Evolutionary conservation across 2,888 invertebrate species (phyloP), one percentile per base, ranked within the genome.

Genomic region (Chymomyza caudatula): DNA sequence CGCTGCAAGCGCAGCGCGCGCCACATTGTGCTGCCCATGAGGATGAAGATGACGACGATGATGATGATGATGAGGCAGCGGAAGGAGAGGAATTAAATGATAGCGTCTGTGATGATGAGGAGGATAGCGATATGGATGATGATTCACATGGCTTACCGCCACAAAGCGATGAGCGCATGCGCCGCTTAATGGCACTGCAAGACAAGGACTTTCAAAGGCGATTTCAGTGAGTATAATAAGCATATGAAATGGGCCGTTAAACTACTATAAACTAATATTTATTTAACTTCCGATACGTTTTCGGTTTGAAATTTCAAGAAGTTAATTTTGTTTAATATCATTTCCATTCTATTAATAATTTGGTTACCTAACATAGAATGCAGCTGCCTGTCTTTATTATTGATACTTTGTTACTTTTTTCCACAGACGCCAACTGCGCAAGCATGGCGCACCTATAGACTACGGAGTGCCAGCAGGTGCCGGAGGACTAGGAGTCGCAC

Each of bases 81-180:
- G 79, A 65, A 69, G 78, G 74, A 54, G 60, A 19, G 49, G 85
- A 86, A 63, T 65, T 83, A 65, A 80, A 80, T 22, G 81, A 77
- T 67, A 87, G 80, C 69, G 71, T 77, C 72, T 87, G 86, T 81
- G 89, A 89, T 76, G 87, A 85, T 64, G 86, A 72, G 2, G 73
- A 81, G 42, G 86, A 86, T 29, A 87, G 82, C 64, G 89, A 87
- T 56, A 76, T 81, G 65, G 83, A 79, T 52, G 78, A 77, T 60
- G 84, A 77, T 69, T 73, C 83, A 53, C 86, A 85, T 63, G 85
- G 85, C 61, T 67, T 87, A 65, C 82, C 85, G 63, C 79, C 87
- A 60, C 89, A 89, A 71, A 88, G 89, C 64, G 87, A 88, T 67
- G 88, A 89, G 63, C 88, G 88, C 42, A 89, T 89, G 88, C 84